These are phyloP conservation scores for Manis crassicaudata DNA, from an alignment of 2,797 vertebrate species.

Conservation along the genomic window DNA sequence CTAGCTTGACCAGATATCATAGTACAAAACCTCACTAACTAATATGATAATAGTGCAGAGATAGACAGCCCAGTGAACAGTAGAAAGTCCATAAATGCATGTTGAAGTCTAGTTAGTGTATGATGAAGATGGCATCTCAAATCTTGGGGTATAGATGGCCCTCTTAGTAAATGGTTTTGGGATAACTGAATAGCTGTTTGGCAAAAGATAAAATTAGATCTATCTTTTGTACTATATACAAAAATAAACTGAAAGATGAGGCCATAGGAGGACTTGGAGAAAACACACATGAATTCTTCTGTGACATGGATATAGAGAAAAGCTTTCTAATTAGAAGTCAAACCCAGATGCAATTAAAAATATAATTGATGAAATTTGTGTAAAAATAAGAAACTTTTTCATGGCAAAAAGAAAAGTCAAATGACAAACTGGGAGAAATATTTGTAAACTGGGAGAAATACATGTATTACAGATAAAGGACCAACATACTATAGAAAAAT, in stretches of 20 bases:
- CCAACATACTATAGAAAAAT: background rate
- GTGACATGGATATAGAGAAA: background rate
- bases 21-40: background rate
- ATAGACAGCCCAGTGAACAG: background rate
- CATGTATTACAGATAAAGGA: background rate
- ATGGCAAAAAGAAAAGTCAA: background rate
- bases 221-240: background rate
- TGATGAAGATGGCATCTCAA: background rate
- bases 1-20: background rate
- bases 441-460: background rate
- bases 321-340: background rate
- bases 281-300: background rate
- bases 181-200: background rate
- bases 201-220: background rate
- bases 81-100: background rate
- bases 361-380: background rate
- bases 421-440: background rate
- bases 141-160: background rate
- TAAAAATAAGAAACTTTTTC: background rate
- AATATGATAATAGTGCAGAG: background rate
- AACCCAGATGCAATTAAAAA: background rate
- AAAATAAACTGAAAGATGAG: background rate
- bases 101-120: background rate
- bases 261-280: background rate
- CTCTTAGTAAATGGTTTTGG: background rate